A percentile compares a stretch with the other conserved stretches of the same genome.
These are phyloP conservation scores for Mesocricetus auratus DNA, from an alignment of 2,113 vertebrate genomes.

Conservation along the genomic window DNA sequence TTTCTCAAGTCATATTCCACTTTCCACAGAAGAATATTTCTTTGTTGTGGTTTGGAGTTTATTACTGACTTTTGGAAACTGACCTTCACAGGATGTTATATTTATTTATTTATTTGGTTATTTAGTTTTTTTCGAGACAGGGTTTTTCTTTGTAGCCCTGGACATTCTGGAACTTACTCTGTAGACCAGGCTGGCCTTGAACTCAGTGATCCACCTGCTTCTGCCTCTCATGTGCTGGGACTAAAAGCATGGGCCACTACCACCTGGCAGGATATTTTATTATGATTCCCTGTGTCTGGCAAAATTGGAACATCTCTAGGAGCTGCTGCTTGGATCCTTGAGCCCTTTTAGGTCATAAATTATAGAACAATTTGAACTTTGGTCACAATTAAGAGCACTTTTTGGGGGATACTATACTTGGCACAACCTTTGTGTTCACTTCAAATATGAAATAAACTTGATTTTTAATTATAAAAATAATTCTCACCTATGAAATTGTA, in stretches of 20 bases:
- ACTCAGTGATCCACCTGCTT: no score
- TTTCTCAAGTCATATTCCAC: slow-evolving; percentile 5
- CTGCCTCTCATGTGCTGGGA: no score
- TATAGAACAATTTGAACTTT: neutral
- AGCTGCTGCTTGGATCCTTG: neutral
- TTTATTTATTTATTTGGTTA: no score
- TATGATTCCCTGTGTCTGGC: neutral
- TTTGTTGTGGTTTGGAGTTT: slow-evolving; percentile 44
- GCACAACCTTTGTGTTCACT: neutral
- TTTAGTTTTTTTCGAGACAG: no score
- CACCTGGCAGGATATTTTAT: neutral
- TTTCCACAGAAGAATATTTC: neutral
- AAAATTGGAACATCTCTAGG: neutral
- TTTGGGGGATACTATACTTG: neutral
- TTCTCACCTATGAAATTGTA: neutral
- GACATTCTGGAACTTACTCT: no score
- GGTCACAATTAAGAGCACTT: neutral
- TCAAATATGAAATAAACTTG: neutral
- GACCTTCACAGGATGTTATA: neutral
- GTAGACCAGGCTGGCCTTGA: no score
- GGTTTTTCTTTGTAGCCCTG: no score
- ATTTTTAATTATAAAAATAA: slow-evolving; percentile 27
- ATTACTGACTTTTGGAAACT: neutral
- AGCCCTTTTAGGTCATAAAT: neutral
- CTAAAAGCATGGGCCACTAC: no score